phyloP scores from a whole-genome alignment of 2,113 vertebrate species.

The cat (Felis catus) region DNA sequence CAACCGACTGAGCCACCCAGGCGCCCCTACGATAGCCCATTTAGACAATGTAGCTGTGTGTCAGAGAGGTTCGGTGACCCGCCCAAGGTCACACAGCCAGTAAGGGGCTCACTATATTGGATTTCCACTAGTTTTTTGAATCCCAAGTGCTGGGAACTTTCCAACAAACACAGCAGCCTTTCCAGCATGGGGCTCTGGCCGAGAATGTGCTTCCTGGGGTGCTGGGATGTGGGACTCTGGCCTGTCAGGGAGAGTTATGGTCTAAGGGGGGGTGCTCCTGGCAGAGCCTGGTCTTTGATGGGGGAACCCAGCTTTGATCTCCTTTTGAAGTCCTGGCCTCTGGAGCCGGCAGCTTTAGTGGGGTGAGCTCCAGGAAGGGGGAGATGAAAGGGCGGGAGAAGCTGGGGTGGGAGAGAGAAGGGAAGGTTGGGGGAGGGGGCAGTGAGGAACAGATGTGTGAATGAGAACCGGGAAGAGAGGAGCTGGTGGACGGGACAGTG shows the following conservation, averaged over 20 bases:
- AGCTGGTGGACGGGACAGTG: background rate
- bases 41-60: background rate
- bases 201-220: background rate
- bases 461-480: background rate
- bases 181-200: background rate
- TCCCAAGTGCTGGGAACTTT: background rate
- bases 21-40: background rate
- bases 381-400: conserved; percentile 53
- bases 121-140: background rate
- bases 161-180: background rate
- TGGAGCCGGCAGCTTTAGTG: conserved; percentile 43
- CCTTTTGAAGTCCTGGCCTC: conserved; percentile 72
- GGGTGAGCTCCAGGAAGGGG: conserved; percentile 1
- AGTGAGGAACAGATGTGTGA: conserved; percentile 50
- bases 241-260: conserved; percentile 66
- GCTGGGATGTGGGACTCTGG: background rate
- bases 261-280: background rate
- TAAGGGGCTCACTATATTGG: background rate
- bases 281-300: conserved; percentile 58
- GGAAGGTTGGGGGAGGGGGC: background rate
- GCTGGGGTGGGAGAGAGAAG: background rate
- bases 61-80: background rate
- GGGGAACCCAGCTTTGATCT: conserved; percentile 72
- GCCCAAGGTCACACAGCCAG: background rate
- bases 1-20: no score